These are phyloP conservation scores for Poeciliopsis prolifica DNA, from an alignment of 2,113 vertebrate species.

Conservation along the genomic window DNA sequence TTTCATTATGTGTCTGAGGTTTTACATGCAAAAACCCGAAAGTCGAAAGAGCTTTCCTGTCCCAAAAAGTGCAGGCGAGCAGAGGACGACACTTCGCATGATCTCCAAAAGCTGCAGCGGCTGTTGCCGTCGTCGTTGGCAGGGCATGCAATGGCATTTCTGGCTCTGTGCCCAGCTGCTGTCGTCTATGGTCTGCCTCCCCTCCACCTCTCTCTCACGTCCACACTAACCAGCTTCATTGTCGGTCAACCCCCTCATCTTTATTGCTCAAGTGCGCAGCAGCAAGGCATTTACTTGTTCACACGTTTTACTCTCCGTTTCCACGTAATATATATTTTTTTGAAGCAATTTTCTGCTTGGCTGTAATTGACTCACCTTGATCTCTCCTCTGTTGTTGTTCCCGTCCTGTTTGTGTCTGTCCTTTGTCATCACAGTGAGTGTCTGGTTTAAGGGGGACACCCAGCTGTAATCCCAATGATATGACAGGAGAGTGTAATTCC, in stretches of 20 bases:
- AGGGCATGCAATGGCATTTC: constrained; percentile 82
- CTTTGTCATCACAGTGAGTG: constrained; percentile 42
- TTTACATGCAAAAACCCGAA: constrained; percentile 12
- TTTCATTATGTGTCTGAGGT: neutral
- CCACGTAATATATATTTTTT: constrained; percentile 14
- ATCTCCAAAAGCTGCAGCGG: constrained; percentile 37
- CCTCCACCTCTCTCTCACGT: constrained; percentile 59
- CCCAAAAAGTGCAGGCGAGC: constrained; percentile 20
- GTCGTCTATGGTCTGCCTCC: constrained; percentile 76
- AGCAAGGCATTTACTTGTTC: constrained; percentile 24
- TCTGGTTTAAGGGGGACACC: constrained; percentile 61
- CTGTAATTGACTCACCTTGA: constrained; percentile 35
- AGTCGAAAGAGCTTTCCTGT: constrained; percentile 12
- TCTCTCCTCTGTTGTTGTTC: constrained; percentile 11
- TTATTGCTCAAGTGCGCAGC: constrained; percentile 35
- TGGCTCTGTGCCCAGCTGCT: constrained; percentile 89
- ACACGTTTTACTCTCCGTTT: constrained; percentile 18
- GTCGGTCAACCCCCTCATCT: constrained; percentile 33
- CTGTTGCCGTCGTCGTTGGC: constrained; percentile 76
- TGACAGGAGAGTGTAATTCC: constrained; percentile 67
- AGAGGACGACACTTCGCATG: constrained; percentile 33
- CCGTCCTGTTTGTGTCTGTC: neutral
- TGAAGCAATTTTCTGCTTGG: constrained; percentile 27
- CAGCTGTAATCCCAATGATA: constrained; percentile 70
- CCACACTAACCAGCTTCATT: constrained; percentile 49